Evolutionary conservation across 2,113 vertebrate genomes (phyloP), one percentile per base, ranked within the genome.

Genomic region (Periophthalmodon schlosseri): DNA sequence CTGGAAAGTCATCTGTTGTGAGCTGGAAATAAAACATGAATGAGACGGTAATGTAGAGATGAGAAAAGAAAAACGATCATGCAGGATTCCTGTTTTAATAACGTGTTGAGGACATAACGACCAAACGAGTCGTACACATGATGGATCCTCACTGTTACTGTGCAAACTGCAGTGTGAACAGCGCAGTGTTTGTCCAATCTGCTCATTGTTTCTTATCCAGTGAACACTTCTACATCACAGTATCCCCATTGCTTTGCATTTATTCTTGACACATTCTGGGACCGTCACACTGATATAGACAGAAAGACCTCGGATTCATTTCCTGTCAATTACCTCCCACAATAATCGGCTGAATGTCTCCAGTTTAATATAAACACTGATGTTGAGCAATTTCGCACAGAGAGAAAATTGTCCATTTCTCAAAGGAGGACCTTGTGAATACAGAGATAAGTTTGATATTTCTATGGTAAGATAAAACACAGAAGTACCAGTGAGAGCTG

Each of bases 321-420:
- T 85, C 69, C 49, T 72, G 33, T 65, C 0, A 0, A 46, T 77
- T 70, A 44, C 66, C n/a, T 16, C 13, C 66, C n/a, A 78, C n/a
- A 80, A 18, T 61, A 74, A 73, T 67, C 2, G 56, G 10, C 1
- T 7, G 71, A 3, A 57, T 47, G 21, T 20, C 34, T 50, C 24
- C 46, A 0, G 0, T 78, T 46, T 50, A 84, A 76, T 82, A 68
- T 76, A 76, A 85, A 85, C 46, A 28, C 23, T 21, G 70, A 68
- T 64, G 23, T 73, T 8, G 28, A 74, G 34, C 39, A 73, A 79
- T 69, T 7, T 13, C 69, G 7, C 33, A 66, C 21, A 4, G 16
- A 64, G 21, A 76, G 33, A 69, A 72, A 81, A 79, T 86, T 57
- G 66, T 2, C 46, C 60, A 50, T 2, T 56, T 81, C 74, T 79